Evolutionary conservation across 1,140 invertebrate species (phyloP), one percentile per base, ranked within the genome.

Genomic region (Chelonus insularis): DNA sequence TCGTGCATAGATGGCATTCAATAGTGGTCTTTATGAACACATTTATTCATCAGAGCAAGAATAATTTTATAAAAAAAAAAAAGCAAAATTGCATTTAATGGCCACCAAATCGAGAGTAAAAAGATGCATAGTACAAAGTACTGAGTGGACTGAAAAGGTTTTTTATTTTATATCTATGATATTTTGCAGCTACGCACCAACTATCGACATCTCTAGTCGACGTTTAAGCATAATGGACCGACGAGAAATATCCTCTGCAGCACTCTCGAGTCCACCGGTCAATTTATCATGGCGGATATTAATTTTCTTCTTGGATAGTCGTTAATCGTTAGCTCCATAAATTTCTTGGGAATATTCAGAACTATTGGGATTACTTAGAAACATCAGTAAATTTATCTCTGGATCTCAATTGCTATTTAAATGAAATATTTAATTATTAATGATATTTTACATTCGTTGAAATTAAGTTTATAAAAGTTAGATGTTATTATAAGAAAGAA

Each of bases 271-370:
- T 57, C 51, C 45, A 54, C 50, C 41, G 47, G 58, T 58, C 62
- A 64, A 63, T 64, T 60, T 51, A 51, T 52, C 34, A 56, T 47
- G 47, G 47, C 62, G 57, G 62, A 64, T 64, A 64, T 64, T 64
- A 64, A 64, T 64, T 64, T 64, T 60, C 57, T 60, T 34, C 57
- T 56, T 34, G 51, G 57, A 60, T 64, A 50, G 34, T 34, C 57
- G 43, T 64, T 64, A 64, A 64, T 64, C 57, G 62, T 52, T n/a
- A n/a, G 43, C 29, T 48, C 32, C 20, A 12, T 32, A 18, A 29
- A 55, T 36, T 55, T 37, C 34, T n/a, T 14, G n/a, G 20, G 52
- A 21, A 37, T 2, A 20, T 25, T 18, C 14, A 21, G 34, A 18
- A 39, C 5, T 23, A 34, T 18, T 18, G 9, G 16, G 34, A 55